A percentile compares a stretch with the other conserved stretches of the same genome.
Evolutionary conservation across 2,797 vertebrate genomes (phyloP).

Genomic region (Atherinosoma microstoma): DNA sequence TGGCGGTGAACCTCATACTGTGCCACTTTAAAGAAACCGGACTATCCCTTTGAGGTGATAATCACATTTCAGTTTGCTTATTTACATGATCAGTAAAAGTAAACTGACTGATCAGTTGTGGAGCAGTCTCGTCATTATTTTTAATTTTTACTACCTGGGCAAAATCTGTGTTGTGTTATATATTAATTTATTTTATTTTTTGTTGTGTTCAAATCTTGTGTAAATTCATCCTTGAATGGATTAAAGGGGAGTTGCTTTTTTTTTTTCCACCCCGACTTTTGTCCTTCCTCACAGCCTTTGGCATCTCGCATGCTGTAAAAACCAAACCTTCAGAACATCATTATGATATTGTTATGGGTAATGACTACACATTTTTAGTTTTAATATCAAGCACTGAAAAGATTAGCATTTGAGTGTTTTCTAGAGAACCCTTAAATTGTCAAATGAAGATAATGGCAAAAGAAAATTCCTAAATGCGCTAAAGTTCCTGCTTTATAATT

Average conservation of each 20-base stretch:
- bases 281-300: slow-evolving; percentile 25
- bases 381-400: neutral
- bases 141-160: slow-evolving; percentile 54
- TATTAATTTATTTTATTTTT: slow-evolving; percentile 34
- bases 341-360: neutral
- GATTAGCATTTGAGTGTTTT: neutral
- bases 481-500: neutral
- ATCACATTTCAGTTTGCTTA: slow-evolving; percentile 32
- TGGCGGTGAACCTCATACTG: neutral
- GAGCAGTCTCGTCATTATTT: slow-evolving; percentile 28
- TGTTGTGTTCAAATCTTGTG: slow-evolving; percentile 53
- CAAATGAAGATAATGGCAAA: neutral
- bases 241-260: slow-evolving; percentile 63
- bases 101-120: slow-evolving; percentile 11
- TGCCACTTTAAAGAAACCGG: neutral
- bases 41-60: slow-evolving; percentile 8
- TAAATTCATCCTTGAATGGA: slow-evolving; percentile 51
- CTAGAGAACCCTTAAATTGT: slow-evolving; percentile 1
- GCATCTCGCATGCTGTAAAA: neutral
- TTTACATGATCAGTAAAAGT: slow-evolving; percentile 40
- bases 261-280: slow-evolving; percentile 48
- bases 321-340: neutral
- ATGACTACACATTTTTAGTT: slow-evolving; percentile 6
- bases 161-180: slow-evolving; percentile 28
- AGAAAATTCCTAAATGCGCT: neutral